Evolutionary conservation across 2,113 vertebrate genomes (phyloP), one percentile per base, ranked within the genome.

Genomic region (Spermophilus dauricus): DNA sequence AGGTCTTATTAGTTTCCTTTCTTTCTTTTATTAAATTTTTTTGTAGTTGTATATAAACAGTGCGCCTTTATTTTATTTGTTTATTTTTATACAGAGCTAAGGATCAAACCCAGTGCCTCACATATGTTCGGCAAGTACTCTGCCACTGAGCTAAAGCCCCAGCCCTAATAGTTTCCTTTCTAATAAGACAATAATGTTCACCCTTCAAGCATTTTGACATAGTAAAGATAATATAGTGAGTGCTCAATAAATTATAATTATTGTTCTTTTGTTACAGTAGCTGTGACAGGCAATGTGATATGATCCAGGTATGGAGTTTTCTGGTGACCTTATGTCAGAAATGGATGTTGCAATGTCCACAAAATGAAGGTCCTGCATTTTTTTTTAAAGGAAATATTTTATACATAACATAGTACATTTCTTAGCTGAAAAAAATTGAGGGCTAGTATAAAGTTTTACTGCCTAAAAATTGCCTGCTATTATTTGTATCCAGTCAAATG

Each of bases 1-100:
- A 69, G 28, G 56, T 45, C 37, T 93, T 48, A 86, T 86, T 89
- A 39, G 89, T 96, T 94, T 63, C 37, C 89, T 92, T 51, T 89
- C 51, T 53, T 53, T 53, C 51, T 53, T 53, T 53, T 16, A 53
- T 14, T 14, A 53, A 53, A 17, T 53, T 53, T 51, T 53, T 53
- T 53, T 51, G 51, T 51, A 51, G 13, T 53, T 53, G 51, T 53
- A 4, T 53, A 53, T 53, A 16, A 14, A 53, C 51, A 53, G 51
- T 4, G 14, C 14, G 4, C 51, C 51, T 53, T 53, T 53, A 53
- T 16, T 53, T 53, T 16, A 53, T 53, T 53, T 53, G 2, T 53
- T 16, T 16, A 53, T 53, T 16, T 53, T 53, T 53, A 16, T 53
- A 16, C 2, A 16, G 51, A 14, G 51, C 51, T 53, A 16, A 16